Evolutionary conservation across 2,113 vertebrate genomes (phyloP).

Genomic region (Terrapene triunguis): DNA sequence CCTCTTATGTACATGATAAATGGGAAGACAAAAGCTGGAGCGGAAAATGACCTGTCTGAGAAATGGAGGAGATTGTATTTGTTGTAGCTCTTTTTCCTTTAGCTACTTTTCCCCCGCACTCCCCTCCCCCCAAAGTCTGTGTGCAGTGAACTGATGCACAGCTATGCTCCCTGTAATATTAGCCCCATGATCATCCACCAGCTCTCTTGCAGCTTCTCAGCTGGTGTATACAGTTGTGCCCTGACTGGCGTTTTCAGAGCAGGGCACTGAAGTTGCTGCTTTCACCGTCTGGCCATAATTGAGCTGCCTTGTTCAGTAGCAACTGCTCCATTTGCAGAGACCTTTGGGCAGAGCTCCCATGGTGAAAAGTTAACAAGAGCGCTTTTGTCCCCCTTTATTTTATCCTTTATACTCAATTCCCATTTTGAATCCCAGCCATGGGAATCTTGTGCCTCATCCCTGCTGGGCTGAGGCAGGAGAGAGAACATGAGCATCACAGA

Average conservation of each 20-base stretch:
- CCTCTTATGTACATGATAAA: background rate
- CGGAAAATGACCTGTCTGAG: background rate
- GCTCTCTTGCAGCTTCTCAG: background rate
- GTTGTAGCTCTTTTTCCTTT: background rate
- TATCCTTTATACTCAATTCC: background rate
- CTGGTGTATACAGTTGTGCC: background rate
- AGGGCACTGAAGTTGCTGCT: background rate
- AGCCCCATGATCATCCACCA: background rate
- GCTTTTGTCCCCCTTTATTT: background rate
- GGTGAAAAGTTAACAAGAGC: background rate
- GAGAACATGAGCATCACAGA: background rate
- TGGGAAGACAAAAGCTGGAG: background rate
- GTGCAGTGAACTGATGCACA: background rate
- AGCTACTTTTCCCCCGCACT: background rate
- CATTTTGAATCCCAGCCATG: background rate
- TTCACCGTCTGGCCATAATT: background rate
- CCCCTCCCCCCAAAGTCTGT: background rate
- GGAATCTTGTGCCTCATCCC: background rate
- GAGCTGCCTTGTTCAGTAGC: background rate
- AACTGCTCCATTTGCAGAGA: background rate
- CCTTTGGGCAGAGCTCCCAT: background rate
- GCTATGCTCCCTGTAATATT: background rate
- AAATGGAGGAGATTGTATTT: background rate
- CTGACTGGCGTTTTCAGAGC: background rate
- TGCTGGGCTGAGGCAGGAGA: background rate